A percentile compares a stretch with the other conserved stretches of the same genome.
Conservation (phyloP, 1,140 invertebrate genomes). For the Hylyphantes graminicola region DNA sequence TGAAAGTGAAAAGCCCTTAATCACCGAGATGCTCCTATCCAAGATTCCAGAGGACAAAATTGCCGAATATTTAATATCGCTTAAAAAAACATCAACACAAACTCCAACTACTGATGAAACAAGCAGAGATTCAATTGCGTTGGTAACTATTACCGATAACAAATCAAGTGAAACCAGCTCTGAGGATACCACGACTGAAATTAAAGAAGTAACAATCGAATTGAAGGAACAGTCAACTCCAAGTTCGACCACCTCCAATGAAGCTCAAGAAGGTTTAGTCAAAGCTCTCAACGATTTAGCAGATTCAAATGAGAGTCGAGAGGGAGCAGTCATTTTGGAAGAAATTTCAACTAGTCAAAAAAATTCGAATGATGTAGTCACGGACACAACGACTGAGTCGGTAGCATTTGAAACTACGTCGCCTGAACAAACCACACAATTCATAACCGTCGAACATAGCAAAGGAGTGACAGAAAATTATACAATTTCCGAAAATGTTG, state of each 20-base stretch:
- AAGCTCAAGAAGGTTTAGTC: background rate
- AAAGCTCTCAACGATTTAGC: background rate
- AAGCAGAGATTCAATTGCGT: too few relatives aligned
- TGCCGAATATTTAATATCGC: too few relatives aligned
- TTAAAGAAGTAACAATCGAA: background rate
- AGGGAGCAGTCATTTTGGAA: background rate
- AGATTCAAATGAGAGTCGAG: background rate
- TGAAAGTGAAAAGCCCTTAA: background rate
- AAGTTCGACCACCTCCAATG: background rate
- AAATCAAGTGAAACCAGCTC: background rate
- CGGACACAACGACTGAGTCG: background rate
- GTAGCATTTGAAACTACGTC: background rate
- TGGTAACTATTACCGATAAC: too few relatives aligned
- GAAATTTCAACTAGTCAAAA: background rate
- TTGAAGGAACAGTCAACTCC: background rate
- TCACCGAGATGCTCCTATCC: too few relatives aligned
- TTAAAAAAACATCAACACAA: too few relatives aligned
- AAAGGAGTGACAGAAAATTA: too few relatives aligned
- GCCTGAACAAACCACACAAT: too few relatives aligned
- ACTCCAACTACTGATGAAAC: too few relatives aligned
- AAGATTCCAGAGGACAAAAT: too few relatives aligned
- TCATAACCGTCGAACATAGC: too few relatives aligned
- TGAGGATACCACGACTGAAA: constrained; percentile 1
- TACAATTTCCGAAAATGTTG: too few relatives aligned
- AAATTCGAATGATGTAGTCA: background rate